These are phyloP conservation scores for Leucozona laternaria DNA, from an alignment of 2,888 invertebrate species.

Conservation along the genomic window DNA sequence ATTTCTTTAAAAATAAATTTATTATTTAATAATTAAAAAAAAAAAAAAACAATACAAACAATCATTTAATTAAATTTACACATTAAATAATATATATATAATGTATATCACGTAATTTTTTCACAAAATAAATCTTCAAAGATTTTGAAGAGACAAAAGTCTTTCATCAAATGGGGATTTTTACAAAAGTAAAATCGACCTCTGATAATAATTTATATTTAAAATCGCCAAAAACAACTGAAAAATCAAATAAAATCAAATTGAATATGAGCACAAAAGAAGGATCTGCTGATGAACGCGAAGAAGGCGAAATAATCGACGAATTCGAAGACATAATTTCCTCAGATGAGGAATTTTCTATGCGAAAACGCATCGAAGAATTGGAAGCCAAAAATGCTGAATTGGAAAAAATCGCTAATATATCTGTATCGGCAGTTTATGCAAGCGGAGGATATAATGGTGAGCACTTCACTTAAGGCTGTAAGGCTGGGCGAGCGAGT, in stretches of 20 bases:
- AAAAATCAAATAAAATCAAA: constrained; percentile 21
- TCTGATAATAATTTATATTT: constrained; percentile 8
- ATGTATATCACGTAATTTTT: neutral
- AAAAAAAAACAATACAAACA: neutral
- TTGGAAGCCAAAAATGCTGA: constrained; percentile 83
- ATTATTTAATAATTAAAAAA: neutral
- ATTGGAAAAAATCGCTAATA: constrained; percentile 82
- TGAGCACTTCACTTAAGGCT: too few relatives aligned
- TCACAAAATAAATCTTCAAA: neutral
- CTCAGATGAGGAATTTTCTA: constrained; percentile 82
- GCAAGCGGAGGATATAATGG: constrained; percentile 77
- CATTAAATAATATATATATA: neutral
- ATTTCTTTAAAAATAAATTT: neutral
- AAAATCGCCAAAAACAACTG: constrained; percentile 8
- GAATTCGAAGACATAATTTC: constrained; percentile 83
- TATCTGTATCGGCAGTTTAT: constrained; percentile 81
- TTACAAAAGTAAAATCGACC: constrained; percentile 35
- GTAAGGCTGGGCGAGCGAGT: too few relatives aligned
- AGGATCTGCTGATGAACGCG: constrained; percentile 78
- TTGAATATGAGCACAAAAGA: constrained; percentile 64
- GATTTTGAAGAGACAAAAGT: neutral
- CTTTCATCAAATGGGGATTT: constrained; percentile 58
- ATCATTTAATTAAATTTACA: neutral
- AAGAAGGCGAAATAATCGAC: constrained; percentile 83
- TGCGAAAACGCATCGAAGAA: constrained; percentile 82